A percentile compares a stretch with the other conserved stretches of the same genome.
These are phyloP conservation scores for Chaetodon auriga DNA, from an alignment of 2,113 vertebrate genomes.

Conservation along the genomic window DNA sequence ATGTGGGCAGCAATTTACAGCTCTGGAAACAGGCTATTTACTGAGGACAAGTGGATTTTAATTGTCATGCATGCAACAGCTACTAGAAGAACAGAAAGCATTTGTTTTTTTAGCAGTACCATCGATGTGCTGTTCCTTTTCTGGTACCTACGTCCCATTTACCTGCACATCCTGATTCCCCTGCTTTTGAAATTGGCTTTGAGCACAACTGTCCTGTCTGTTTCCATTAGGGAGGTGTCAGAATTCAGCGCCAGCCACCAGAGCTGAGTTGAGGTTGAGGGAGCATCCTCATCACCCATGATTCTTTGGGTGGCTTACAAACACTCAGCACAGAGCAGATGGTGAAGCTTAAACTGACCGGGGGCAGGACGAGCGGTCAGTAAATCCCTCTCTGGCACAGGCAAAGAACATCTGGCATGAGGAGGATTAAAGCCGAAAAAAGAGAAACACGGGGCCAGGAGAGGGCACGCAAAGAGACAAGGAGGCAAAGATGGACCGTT, in stretches of 20 bases:
- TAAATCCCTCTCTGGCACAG: constrained; percentile 65
- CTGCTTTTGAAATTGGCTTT: background rate
- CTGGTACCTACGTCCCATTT: background rate
- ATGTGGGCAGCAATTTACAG: background rate
- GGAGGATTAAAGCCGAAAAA: constrained; percentile 68
- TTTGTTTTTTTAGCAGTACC: background rate
- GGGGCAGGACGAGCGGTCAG: constrained; percentile 42
- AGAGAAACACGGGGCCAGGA: background rate
- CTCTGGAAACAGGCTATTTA: background rate
- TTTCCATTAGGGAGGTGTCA: background rate
- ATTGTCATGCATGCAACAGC: background rate
- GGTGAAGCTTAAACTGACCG: constrained; percentile 62
- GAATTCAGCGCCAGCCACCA: constrained; percentile 1
- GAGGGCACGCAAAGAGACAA: background rate
- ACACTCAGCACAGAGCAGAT: constrained; percentile 62
- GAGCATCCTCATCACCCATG: constrained; percentile 27
- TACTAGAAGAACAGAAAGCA: background rate
- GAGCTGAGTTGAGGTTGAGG: background rate
- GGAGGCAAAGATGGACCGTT: constrained; percentile 4
- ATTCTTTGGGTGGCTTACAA: constrained; percentile 40
- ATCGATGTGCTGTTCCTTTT: background rate
- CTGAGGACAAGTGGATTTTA: background rate
- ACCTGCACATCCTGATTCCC: background rate
- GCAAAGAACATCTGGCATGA: constrained; percentile 75
- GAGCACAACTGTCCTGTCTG: background rate